Evolutionary conservation across 2,797 vertebrate genomes (phyloP), one percentile per base, ranked within the genome.

Genomic region (Sciurus vulgaris): DNA sequence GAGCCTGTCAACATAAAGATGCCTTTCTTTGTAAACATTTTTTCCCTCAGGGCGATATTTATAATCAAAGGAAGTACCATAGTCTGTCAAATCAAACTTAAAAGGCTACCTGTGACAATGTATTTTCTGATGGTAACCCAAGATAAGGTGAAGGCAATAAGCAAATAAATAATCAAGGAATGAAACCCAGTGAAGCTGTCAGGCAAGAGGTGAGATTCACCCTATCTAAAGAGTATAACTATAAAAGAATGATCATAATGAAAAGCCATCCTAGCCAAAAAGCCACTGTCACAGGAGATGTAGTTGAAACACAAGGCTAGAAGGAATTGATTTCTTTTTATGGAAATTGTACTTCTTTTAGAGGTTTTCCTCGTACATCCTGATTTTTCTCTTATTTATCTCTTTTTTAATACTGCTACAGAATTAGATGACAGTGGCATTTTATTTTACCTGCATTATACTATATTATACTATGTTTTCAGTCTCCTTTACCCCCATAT

Each of bases 261-360:
- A 76, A 83, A 77, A 76, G 3, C 51, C 28, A 51, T 9, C 76
- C 4, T 35, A 47, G 61, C 47, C 51, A 47, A 76, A 81, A 81
- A 38, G 38, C 20, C 63, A 63, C 26, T 73, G 12, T 83, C 81
- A 84, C 49, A 67, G 15, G 33, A 87, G 54, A 81, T 79, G 7
- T 38, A 10, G 5, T 11, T 35, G 81, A 94, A 86, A 47, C 11
- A 78, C n/a, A 54, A 56, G 20, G 6, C 17, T 77, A 81, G 15
- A 92, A 5, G 67, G 54, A 92, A 67, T 85, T 90, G 86, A 85
- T 70, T 85, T 13, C 94, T 83, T 91, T 93, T 86, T 13, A 92
- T 79, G 11, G 28, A 91, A 93, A 91, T 87, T 92, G 94, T 79
- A 70, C 69, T 86, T 89, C 63, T 30, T 94, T 93, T 59, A 86